phyloP scores from a whole-genome alignment of 2,113 vertebrate genomes.

The Actenoides lindsayi region DNA sequence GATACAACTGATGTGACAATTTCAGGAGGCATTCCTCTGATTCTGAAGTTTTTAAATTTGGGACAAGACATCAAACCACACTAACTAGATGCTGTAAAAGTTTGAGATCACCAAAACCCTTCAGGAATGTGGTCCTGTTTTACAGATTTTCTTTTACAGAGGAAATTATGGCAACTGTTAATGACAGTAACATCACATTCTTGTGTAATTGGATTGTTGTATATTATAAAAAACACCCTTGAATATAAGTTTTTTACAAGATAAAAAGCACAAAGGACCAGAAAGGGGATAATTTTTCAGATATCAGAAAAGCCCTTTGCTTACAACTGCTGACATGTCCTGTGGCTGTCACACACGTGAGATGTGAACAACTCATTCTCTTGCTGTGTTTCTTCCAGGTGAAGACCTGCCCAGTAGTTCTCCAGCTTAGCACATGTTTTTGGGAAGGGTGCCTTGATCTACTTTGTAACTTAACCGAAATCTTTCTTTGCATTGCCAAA shows the following conservation, averaged over 20 bases:
- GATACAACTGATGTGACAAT: neutral
- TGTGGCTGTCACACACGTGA: neutral
- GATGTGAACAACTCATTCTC: neutral
- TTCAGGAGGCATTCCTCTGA: neutral
- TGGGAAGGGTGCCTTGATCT: neutral
- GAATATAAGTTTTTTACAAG: neutral
- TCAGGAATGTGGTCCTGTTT: neutral
- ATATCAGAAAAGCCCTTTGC: neutral
- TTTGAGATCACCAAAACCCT: neutral
- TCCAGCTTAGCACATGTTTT: neutral
- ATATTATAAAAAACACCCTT: neutral
- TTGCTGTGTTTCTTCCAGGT: neutral
- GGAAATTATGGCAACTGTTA: neutral
- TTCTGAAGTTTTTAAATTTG: neutral
- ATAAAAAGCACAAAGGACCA: neutral
- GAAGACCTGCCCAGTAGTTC: neutral
- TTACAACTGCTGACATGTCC: neutral
- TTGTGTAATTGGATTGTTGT: neutral
- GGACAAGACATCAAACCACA: neutral
- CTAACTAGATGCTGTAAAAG: neutral
- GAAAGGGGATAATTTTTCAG: neutral
- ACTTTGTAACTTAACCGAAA: neutral
- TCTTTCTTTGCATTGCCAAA: neutral
- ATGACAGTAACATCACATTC: neutral
- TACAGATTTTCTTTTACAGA: neutral